Conservation (phyloP, 2,113 vertebrate genomes). For the Gnathonemus echidnorhynchus region DNA sequence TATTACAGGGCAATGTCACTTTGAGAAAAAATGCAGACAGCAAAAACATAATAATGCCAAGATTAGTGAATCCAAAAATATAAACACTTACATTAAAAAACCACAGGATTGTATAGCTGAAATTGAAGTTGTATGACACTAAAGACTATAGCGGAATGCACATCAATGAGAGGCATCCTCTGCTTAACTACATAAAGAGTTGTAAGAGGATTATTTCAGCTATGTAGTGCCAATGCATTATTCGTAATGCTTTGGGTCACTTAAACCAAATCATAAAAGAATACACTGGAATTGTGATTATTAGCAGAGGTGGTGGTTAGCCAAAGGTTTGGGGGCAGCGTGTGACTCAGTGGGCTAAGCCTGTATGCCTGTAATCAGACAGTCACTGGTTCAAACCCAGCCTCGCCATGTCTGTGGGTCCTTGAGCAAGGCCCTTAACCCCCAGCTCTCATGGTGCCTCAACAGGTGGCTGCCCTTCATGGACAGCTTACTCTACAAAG, state of each 20-base stretch:
- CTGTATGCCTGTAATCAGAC: too few relatives aligned
- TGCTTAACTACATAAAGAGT: slow-evolving; percentile 62
- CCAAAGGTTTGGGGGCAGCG: background rate
- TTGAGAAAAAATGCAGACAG: background rate
- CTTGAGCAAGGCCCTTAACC: too few relatives aligned
- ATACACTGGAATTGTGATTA: background rate
- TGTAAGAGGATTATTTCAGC: slow-evolving; percentile 70
- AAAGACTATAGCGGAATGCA: slow-evolving; percentile 43
- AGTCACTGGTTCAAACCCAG: too few relatives aligned
- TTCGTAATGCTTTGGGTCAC: slow-evolving; percentile 65
- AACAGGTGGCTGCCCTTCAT: too few relatives aligned
- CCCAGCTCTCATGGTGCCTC: too few relatives aligned
- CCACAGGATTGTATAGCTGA: background rate
- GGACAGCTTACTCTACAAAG: too few relatives aligned
- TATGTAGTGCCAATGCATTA: slow-evolving; percentile 70
- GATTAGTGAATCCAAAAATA: background rate
- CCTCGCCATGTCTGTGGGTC: too few relatives aligned
- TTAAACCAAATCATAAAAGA: slow-evolving; percentile 58
- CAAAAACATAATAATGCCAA: background rate
- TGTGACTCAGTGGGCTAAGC: too few relatives aligned
- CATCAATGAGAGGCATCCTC: slow-evolving; percentile 56
- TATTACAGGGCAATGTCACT: background rate
- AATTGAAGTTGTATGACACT: background rate
- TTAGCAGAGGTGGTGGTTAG: slow-evolving; percentile 50
- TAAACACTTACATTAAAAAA: background rate